Evolutionary conservation across 2,888 invertebrate genomes (phyloP), one percentile per base, ranked within the genome.

Genomic region (Blastobasis lacticolella): DNA sequence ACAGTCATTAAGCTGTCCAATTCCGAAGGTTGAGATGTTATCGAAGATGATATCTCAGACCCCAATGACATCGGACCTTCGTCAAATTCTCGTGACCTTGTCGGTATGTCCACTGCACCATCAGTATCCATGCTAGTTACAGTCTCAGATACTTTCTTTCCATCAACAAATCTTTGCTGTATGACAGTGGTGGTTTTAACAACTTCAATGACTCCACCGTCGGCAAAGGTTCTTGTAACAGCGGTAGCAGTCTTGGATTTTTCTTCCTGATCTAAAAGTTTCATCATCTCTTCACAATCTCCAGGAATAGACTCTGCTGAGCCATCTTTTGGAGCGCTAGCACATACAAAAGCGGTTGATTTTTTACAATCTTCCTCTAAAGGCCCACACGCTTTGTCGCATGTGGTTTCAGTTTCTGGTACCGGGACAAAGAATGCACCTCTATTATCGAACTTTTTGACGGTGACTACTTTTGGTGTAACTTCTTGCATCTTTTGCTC

Each of bases 201-300:
- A 5, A 88, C 76, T 74, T 88, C 85, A 44, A 87, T 80, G 1
- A 81, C 71, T 37, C 81, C 82, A 9, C 75, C 63, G 38, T 82
- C 84, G 8, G 73, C 73, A 48, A 78, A 72, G 1, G 78, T 75
- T 59, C 67, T 74, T 0, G 76, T 75, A 1, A 74, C 66, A 10
- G 68, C 50, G 50, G 73, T 64, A 10, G 64, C 61, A 56, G 72
- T 66, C 45, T 75, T 75, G 7, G 75, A 69, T 57, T 80, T 79
- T 55, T 86, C 83, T 88, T 81, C 92, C 88, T 72, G 89, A 66
- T 75, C 90, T 71, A 76, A 79, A 58, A 82, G 81, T 86, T 81
- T 90, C 91, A 78, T 91, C 91, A 70, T 89, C 82, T 76, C 90
- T 80, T 71, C 92, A 80, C 75, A 92, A 73, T 69, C 93, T 84